Evolutionary conservation across 2,797 vertebrate species (phyloP).

Genomic region (Myotis pilosus): DNA sequence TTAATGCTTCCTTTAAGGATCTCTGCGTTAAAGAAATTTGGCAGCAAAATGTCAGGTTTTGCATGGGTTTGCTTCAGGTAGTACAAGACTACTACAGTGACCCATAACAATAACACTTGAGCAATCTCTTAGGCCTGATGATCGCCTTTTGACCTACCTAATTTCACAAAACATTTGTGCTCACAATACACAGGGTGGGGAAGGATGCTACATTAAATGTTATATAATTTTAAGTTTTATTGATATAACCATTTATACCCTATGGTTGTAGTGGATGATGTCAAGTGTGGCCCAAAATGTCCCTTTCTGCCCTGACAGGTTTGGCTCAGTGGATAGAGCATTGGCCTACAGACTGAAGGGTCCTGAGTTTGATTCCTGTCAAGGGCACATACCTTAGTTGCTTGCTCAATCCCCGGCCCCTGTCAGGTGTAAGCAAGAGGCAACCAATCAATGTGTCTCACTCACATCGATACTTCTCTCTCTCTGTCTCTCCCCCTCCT

Average conservation of each 20-base stretch:
- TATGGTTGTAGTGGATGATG: background rate
- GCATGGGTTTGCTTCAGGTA: background rate
- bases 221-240: background rate
- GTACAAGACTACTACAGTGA: background rate
- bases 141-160: background rate
- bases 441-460: too few relatives aligned
- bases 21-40: background rate
- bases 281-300: background rate
- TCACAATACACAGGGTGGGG: background rate
- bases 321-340: too few relatives aligned
- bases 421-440: too few relatives aligned
- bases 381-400: too few relatives aligned
- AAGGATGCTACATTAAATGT: background rate
- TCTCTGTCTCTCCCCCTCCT: too few relatives aligned
- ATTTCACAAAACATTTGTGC: background rate
- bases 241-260: background rate
- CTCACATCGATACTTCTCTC: too few relatives aligned
- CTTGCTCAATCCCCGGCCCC: too few relatives aligned
- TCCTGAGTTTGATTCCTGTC: too few relatives aligned
- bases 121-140: background rate
- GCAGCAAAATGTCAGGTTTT: slow-evolving; percentile 1
- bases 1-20: slow-evolving; percentile 9
- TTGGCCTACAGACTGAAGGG: too few relatives aligned
- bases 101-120: background rate
- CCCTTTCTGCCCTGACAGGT: too few relatives aligned